A percentile compares a stretch with the other conserved stretches of the same genome.
Evolutionary conservation across 2,888 invertebrate species (phyloP).

Genomic region (Heteromurus nitidus): DNA sequence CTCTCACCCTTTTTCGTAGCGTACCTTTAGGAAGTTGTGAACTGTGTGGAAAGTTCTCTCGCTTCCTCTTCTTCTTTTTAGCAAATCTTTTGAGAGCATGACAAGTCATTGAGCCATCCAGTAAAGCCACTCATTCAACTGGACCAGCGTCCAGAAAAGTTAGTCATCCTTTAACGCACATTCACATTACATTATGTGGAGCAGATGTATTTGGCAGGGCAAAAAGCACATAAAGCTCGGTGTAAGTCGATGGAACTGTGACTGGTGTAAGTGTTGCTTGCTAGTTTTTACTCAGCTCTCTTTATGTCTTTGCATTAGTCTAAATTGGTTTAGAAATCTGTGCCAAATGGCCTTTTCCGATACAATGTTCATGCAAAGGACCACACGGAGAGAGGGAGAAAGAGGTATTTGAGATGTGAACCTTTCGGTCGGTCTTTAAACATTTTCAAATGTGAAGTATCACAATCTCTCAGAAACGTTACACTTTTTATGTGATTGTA

Average conservation of each 20-base stretch:
- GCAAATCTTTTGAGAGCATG: slow-evolving; percentile 50
- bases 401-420: no score
- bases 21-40: not conserved
- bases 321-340: slow-evolving; percentile 57
- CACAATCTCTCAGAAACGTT: slow-evolving; percentile 12
- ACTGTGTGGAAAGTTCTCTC: no score
- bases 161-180: slow-evolving; percentile 21
- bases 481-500: no score
- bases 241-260: slow-evolving; percentile 16
- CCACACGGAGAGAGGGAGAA: slow-evolving; percentile 53
- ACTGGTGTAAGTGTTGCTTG: slow-evolving; percentile 11
- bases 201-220: slow-evolving; percentile 56
- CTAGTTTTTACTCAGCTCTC: slow-evolving; percentile 20
- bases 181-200: slow-evolving; percentile 37
- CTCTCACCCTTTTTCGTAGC: slow-evolving; percentile 33
- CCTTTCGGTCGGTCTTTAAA: not conserved
- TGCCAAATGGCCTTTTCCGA: slow-evolving; percentile 59
- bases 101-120: slow-evolving; percentile 56
- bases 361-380: slow-evolving; percentile 41
- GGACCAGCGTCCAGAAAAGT: slow-evolving; percentile 49
- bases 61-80: slow-evolving; percentile 19
- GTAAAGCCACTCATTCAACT: slow-evolving; percentile 48
- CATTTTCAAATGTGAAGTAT: slow-evolving; percentile 1
- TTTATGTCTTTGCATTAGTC: slow-evolving; percentile 50
- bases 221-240: slow-evolving; percentile 4